These are phyloP conservation scores for Actenoides hombroni DNA, from an alignment of 2,113 vertebrate genomes.

Conservation along the genomic window DNA sequence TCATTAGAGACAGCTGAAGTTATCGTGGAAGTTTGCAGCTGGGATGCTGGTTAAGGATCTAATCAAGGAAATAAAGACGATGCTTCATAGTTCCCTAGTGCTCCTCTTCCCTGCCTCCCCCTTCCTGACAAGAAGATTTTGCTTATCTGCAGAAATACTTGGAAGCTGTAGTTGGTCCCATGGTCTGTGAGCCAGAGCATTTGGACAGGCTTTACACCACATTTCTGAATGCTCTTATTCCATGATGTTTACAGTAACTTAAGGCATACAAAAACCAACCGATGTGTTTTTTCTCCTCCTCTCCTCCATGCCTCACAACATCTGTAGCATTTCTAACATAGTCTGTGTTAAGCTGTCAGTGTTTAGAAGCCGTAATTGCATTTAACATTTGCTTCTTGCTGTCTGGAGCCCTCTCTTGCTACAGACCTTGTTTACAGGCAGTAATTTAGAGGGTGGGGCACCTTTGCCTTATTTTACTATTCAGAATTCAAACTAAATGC, in stretches of 20 bases:
- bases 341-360: not conserved
- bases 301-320: not conserved
- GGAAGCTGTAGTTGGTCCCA: not conserved
- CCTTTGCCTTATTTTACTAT: not conserved
- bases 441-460: conserved; percentile 22
- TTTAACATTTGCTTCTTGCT: not conserved
- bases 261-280: not conserved
- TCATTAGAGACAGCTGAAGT: not conserved
- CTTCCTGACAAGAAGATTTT: not conserved
- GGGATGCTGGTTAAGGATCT: not conserved
- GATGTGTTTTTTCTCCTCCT: not conserved
- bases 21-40: not conserved
- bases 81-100: not conserved
- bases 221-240: not conserved
- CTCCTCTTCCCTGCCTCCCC: not conserved
- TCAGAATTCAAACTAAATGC: not conserved
- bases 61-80: not conserved
- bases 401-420: not conserved
- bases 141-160: not conserved
- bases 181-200: not conserved
- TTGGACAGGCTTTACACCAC: not conserved
- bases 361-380: conserved; percentile 13
- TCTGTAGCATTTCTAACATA: conserved; percentile 3
- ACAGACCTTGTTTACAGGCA: not conserved
- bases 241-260: not conserved